Evolutionary conservation across 2,888 invertebrate species (phyloP).

Genomic region (Drosophila falleni): DNA sequence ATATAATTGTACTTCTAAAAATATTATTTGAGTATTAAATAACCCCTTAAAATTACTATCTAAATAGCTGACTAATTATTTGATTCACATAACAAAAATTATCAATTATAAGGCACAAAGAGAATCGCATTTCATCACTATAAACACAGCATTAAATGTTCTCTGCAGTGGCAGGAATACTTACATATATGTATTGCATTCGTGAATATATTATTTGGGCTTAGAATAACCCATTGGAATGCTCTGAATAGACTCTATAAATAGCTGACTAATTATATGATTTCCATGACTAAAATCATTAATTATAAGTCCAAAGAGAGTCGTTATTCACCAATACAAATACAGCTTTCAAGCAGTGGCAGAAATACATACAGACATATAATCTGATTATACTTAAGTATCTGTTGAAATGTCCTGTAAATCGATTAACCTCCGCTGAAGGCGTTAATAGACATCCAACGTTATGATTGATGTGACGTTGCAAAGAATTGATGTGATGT

Average conservation of each 20-base stretch:
- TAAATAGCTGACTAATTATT: slow-evolving; percentile 45
- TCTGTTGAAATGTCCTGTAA: background rate
- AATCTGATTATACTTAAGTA: background rate
- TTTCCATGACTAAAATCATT: background rate
- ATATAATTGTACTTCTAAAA: background rate
- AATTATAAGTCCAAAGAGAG: background rate
- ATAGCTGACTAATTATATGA: slow-evolving; percentile 40
- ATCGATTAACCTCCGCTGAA: background rate
- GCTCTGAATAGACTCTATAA: slow-evolving; percentile 9
- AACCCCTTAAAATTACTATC: background rate
- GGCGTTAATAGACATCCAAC: background rate
- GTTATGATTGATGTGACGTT: slow-evolving; percentile 11
- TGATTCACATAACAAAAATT: background rate
- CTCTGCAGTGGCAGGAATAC: background rate
- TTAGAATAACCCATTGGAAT: background rate
- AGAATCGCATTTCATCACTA: background rate
- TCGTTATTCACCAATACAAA: background rate
- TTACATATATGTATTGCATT: no score
- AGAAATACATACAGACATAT: background rate
- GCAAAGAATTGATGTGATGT: background rate
- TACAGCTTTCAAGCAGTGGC: background rate
- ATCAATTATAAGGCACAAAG: background rate
- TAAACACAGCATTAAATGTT: background rate
- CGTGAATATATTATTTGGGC: no score
- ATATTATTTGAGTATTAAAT: background rate